Conservation (phyloP, 1,140 invertebrate species). For the Sipha flava region DNA sequence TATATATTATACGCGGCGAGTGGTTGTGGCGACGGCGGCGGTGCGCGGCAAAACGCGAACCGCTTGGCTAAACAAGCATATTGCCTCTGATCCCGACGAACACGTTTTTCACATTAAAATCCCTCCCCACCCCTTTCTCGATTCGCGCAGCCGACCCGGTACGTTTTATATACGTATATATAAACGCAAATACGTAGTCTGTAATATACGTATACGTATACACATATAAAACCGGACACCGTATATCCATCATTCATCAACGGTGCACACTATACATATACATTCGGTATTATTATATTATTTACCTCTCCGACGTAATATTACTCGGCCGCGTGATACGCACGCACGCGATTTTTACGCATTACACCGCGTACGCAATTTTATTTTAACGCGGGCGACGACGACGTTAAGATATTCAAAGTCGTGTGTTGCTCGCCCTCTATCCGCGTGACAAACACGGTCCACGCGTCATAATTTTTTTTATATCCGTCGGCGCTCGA, state of each 20-base stretch:
- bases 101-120: conserved; percentile 31
- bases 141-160: background rate
- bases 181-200: background rate
- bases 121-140: conserved; percentile 9
- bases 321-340: too few relatives aligned
- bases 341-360: too few relatives aligned
- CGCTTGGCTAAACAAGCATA: conserved; percentile 28
- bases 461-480: too few relatives aligned
- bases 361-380: too few relatives aligned
- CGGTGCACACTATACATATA: background rate
- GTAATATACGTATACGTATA: background rate
- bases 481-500: too few relatives aligned
- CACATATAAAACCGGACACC: background rate
- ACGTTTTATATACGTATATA: background rate
- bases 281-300: background rate
- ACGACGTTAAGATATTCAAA: too few relatives aligned
- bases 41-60: background rate
- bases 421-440: too few relatives aligned
- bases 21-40: background rate
- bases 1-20: background rate
- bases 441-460: too few relatives aligned
- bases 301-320: too few relatives aligned
- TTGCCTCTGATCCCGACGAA: conserved; percentile 19
- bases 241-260: conserved; percentile 9
- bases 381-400: too few relatives aligned